Evolutionary conservation across 1,140 invertebrate genomes (phyloP).

Genomic region (Bombus fervidus): DNA sequence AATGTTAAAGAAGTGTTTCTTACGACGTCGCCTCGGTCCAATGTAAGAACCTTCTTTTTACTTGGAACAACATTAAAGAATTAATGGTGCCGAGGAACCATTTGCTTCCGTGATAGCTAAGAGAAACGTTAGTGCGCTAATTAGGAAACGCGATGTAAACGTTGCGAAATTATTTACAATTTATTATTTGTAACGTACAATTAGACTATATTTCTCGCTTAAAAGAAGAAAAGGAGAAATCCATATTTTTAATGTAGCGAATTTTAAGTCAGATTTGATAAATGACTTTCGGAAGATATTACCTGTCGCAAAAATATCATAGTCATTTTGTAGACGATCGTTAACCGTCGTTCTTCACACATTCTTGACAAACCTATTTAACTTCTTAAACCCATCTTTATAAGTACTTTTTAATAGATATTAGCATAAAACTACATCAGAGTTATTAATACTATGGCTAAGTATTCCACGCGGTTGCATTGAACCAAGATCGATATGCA

Average conservation of each 20-base stretch:
- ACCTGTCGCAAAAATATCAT: not conserved
- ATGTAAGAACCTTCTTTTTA: not conserved
- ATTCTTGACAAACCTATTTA: not conserved
- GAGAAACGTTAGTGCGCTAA: not conserved
- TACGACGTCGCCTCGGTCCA: not conserved
- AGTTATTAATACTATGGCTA: conserved; percentile 3
- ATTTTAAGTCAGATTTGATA: not conserved
- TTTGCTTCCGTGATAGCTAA: not conserved
- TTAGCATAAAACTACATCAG: not conserved
- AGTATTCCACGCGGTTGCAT: not conserved
- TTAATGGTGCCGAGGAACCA: not conserved
- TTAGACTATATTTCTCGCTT: not conserved
- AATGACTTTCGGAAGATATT: not conserved
- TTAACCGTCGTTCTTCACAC: not conserved
- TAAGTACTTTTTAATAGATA: not conserved
- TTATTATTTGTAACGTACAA: not conserved
- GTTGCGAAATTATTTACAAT: not conserved
- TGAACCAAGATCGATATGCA: conserved; percentile 15
- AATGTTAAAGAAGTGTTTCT: conserved; percentile 8
- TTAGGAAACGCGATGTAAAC: not conserved
- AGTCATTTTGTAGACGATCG: not conserved
- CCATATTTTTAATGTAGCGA: not conserved
- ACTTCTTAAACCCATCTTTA: not conserved
- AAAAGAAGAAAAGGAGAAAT: too few species aligned
- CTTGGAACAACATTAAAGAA: not conserved